Evolutionary conservation across 2,888 invertebrate species (phyloP).

Genomic region (Cacoxenus indagator): DNA sequence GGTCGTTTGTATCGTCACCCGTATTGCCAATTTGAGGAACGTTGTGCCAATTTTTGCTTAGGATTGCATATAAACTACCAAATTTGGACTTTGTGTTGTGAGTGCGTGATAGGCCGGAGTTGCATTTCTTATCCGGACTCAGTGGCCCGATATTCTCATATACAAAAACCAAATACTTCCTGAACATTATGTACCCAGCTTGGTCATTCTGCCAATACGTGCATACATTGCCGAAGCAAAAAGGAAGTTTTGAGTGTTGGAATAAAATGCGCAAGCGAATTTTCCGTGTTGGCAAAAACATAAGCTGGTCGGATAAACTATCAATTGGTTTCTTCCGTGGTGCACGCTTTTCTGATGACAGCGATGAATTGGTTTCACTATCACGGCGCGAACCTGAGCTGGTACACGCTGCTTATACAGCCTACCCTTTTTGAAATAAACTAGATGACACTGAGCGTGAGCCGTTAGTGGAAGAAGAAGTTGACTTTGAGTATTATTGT

Average conservation of each 20-base stretch:
- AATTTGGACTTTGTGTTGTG: conserved; percentile 90
- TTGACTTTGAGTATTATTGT: conserved; percentile 91
- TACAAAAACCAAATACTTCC: conserved; percentile 84
- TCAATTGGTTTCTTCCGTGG: conserved; percentile 75
- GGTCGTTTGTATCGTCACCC: conserved; percentile 23
- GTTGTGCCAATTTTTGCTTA: conserved; percentile 21
- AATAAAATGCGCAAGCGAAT: conserved; percentile 24
- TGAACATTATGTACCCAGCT: conserved; percentile 92
- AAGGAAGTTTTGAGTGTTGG: conserved; percentile 28
- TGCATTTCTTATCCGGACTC: conserved; percentile 71
- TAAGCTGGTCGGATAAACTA: conserved; percentile 7
- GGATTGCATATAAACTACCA: conserved; percentile 74
- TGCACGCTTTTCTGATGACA: conserved; percentile 88
- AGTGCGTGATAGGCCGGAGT: conserved; percentile 91
- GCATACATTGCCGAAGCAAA: conserved; percentile 73
- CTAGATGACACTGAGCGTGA: conserved; percentile 71
- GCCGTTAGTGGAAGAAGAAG: conserved; percentile 85
- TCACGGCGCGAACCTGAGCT: conserved; percentile 78
- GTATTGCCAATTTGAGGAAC: conserved; percentile 14
- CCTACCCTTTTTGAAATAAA: background rate
- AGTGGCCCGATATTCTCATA: conserved; percentile 90
- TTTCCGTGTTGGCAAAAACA: background rate
- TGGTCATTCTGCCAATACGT: conserved; percentile 99
- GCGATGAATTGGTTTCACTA: conserved; percentile 86
- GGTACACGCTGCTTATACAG: conserved; percentile 28